Evolutionary conservation across 2,113 vertebrate species (phyloP), one percentile per base, ranked within the genome.

Genomic region (Kryptolebias marmoratus): DNA sequence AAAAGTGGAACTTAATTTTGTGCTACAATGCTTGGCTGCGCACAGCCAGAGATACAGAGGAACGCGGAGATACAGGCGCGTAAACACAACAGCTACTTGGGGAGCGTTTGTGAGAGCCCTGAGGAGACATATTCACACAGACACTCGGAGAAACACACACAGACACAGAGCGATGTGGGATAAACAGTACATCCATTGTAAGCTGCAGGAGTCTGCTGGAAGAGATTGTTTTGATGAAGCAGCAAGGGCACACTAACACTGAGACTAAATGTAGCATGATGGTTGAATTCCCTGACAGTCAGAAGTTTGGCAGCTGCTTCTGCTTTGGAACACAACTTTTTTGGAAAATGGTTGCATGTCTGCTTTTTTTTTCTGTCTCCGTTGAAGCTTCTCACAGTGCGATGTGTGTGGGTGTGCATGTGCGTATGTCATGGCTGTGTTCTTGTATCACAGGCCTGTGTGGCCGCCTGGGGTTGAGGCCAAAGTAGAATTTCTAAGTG

Each of bases 401-500:
- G 56, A 11, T 59, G 55, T 62, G 49, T 69, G 54, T 67, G 48
- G 3, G 3, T 3, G 36, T 36, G 36, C 36, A 36, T 73, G 28
- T 52, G 16, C 47, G 44, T 12, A 22, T 81, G 75, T 45, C 18
- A 44, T 11, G 62, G 47, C 27, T 53, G 50, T 68, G 72, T 44
- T 86, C 80, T 84, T 83, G 83, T 82, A 82, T 74, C 69, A 68
- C 31, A 65, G 71, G 82, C 63, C 81, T 53, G 10, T 48, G 85
- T 72, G 82, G 82, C 75, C 68, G 68, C 83, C 86, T 39, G 82
- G 69, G 90, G 89, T 91, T 54, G 61, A 87, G 90, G 88, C 91
- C 89, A 87, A 84, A 88, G 88, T 88, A 90, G 87, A 90, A 91
- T 91, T 90, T 93, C 79, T 90, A 89, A 90, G 86, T 91, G 91